Conservation (phyloP, 2,113 vertebrate genomes). For the Pangasianodon gigas region DNA sequence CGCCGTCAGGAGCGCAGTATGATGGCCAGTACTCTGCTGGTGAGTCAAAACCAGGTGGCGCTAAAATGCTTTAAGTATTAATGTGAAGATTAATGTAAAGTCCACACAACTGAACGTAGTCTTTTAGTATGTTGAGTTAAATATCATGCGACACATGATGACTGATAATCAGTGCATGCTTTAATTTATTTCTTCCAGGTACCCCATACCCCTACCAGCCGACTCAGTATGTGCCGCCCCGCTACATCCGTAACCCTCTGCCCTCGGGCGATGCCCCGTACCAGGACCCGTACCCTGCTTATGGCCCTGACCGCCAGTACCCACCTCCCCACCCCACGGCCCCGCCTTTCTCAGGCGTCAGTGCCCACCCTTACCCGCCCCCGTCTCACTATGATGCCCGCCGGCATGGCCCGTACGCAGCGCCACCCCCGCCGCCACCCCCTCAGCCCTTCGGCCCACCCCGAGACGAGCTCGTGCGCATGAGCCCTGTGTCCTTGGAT, state of each 20-base stretch:
- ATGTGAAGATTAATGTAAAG: background rate
- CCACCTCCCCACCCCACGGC: conserved; percentile 75
- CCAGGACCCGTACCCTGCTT: conserved; percentile 83
- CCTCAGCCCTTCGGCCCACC: conserved; percentile 80
- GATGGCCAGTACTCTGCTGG: conserved; percentile 88
- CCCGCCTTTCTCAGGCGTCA: conserved; percentile 80
- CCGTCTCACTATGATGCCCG: conserved; percentile 84
- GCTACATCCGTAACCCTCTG: conserved; percentile 78
- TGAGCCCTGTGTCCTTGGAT: conserved; percentile 88
- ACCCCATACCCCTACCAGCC: conserved; percentile 85
- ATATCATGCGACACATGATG: too few relatives aligned
- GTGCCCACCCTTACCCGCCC: conserved; percentile 78
- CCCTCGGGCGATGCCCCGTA: conserved; percentile 82
- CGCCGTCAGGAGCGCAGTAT: conserved; percentile 84
- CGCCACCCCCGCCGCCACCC: conserved; percentile 79
- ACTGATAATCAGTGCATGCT: background rate
- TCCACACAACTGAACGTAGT: background rate
- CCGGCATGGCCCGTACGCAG: conserved; percentile 77
- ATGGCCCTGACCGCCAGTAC: conserved; percentile 87
- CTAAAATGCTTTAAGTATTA: background rate
- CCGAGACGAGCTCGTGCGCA: conserved; percentile 86
- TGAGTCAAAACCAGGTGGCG: conserved; percentile 52
- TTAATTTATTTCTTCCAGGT: conserved; percentile 68
- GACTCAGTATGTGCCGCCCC: conserved; percentile 79
- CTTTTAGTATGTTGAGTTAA: background rate